These are phyloP conservation scores for Drosophila phalerata DNA, from an alignment of 2,888 invertebrate genomes.

Conservation along the genomic window DNA sequence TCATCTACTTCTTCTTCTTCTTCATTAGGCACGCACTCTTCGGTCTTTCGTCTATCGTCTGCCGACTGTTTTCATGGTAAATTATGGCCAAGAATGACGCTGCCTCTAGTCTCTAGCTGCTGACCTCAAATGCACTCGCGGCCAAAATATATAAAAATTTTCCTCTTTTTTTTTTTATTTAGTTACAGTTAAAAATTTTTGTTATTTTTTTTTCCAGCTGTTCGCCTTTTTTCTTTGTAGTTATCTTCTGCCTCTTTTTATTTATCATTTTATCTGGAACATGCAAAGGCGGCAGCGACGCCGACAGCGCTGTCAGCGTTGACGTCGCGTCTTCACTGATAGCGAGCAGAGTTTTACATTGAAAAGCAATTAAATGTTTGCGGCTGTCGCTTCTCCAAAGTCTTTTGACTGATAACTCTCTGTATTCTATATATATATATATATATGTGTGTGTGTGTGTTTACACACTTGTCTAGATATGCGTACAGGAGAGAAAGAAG, in stretches of 20 bases:
- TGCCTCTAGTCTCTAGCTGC: slow-evolving; percentile 30
- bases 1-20: slow-evolving; percentile 23
- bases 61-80: slow-evolving; percentile 59
- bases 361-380: slow-evolving; percentile 80
- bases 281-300: slow-evolving; percentile 58
- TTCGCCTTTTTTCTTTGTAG: slow-evolving; percentile 33
- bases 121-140: slow-evolving; percentile 64
- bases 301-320: slow-evolving; percentile 15
- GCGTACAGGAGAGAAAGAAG: slow-evolving; percentile 13
- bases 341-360: slow-evolving; percentile 69
- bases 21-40: slow-evolving; percentile 58
- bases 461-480: slow-evolving; percentile 54
- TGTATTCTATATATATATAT: background rate
- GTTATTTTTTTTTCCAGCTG: slow-evolving; percentile 9
- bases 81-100: slow-evolving; percentile 62
- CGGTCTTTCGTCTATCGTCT: slow-evolving; percentile 7
- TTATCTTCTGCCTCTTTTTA: slow-evolving; percentile 20
- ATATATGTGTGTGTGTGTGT: slow-evolving; percentile 30
- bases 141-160: slow-evolving; percentile 24
- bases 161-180: slow-evolving; percentile 31
- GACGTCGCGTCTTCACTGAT: slow-evolving; percentile 45
- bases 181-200: slow-evolving; percentile 52
- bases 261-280: slow-evolving; percentile 68
- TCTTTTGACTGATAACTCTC: slow-evolving; percentile 60
- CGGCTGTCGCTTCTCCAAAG: slow-evolving; percentile 62